Evolutionary conservation across 1,140 invertebrate species (phyloP).

Genomic region (Drosophila littoralis): DNA sequence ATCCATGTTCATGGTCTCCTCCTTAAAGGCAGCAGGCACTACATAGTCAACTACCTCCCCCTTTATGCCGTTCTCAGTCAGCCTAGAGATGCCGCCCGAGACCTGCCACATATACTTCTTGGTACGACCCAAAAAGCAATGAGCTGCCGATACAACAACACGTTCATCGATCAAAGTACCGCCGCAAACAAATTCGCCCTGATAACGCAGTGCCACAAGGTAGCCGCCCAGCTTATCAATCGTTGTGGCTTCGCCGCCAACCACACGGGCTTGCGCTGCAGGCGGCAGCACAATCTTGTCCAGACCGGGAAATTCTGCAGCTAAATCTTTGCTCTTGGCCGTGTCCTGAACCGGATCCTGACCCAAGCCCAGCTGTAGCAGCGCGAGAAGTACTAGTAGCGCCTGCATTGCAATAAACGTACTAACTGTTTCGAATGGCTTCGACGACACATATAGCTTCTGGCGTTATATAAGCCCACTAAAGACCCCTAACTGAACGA

Average conservation of each 20-base stretch:
- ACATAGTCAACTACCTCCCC: constrained; percentile 26
- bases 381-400: not conserved
- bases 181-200: constrained; percentile 52
- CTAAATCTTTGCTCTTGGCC: not conserved
- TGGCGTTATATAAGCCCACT: not conserved
- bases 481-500: not conserved
- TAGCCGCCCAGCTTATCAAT: constrained; percentile 57
- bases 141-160: constrained; percentile 63
- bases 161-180: constrained; percentile 41
- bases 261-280: constrained; percentile 27
- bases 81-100: constrained; percentile 42
- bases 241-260: constrained; percentile 58
- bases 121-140: constrained; percentile 48
- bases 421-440: not conserved
- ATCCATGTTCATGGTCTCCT: constrained; percentile 57
- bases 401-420: not conserved
- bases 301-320: constrained; percentile 1
- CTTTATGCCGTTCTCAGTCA: constrained; percentile 10
- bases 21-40: constrained; percentile 18
- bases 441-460: not conserved
- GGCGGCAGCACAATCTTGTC: constrained; percentile 8
- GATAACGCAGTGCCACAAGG: constrained; percentile 48
- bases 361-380: not conserved
- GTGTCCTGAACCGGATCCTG: not conserved
- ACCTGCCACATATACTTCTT: not conserved